Conservation (phyloP, 2,888 invertebrate species). For the Rhagonycha fulva region DNA sequence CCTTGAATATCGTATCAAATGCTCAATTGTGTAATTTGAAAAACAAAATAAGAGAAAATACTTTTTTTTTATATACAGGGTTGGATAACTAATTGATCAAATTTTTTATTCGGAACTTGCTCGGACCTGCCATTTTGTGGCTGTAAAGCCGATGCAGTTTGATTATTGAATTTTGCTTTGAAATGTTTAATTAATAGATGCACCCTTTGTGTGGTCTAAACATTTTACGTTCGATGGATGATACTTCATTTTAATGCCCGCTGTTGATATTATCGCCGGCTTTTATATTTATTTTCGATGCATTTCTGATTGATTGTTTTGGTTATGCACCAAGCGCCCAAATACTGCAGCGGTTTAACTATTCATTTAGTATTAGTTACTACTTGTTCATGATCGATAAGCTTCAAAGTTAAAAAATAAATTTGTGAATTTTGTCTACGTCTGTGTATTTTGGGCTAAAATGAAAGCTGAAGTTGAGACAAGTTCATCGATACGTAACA, state of each 20-base stretch:
- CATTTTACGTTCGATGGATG: not conserved
- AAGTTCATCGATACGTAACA: not conserved
- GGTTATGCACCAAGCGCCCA: not conserved
- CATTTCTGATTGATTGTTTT: not conserved
- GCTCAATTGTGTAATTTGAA: not conserved
- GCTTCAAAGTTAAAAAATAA: not conserved
- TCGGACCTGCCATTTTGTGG: not conserved
- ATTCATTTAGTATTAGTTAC: not conserved
- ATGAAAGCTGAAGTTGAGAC: not conserved
- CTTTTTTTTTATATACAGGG: not conserved
- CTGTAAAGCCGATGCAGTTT: not conserved
- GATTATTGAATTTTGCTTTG: not conserved
- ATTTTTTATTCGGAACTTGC: not conserved
- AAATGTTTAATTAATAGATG: not conserved
- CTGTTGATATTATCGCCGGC: not conserved
- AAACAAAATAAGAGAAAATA: not conserved
- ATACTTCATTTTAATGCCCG: not conserved
- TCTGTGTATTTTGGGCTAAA: not conserved
- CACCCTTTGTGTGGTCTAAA: not conserved
- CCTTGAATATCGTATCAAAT: not conserved
- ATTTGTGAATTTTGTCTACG: too few relatives aligned
- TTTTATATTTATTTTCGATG: not conserved
- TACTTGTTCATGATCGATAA: not conserved
- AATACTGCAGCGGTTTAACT: not conserved
- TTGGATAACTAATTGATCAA: not conserved